Evolutionary conservation across 2,888 invertebrate species (phyloP), one percentile per base, ranked within the genome.

Genomic region (Zygothrica quintamaculata): DNA sequence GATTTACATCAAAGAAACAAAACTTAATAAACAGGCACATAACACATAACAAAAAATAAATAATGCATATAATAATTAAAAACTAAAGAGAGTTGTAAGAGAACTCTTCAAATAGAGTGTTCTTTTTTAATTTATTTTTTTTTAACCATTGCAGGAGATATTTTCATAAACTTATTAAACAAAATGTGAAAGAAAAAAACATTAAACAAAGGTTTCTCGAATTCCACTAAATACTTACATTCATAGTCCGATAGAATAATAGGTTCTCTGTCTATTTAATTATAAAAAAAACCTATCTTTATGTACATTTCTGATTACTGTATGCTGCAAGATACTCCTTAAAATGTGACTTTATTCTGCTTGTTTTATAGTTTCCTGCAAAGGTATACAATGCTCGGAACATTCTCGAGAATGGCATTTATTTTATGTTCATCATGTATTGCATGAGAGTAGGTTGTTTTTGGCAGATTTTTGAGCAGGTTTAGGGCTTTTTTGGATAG

Each of bases 1-100:
- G 82, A 82, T 85, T 82, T 82, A 85, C 82, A 80, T 81, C 64
- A 71, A 55, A 52, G 22, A 36, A 60, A 65, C 39, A 65, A 43
- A 22, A 53, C 52, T 13, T 9, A 51, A 47, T 47, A 55, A 46
- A 59, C 55, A 55, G 5, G 44, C 51, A 70, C 36, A 16, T 29
- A 16, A 60, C 11, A 40, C 44, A 44, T 16, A 50, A 29, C 52
- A 50, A 18, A 8, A 6, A 16, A 55, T 13, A 46, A 26, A 16
- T 58, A 8, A 47, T 13, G 53, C 15, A n/a, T n/a, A 44, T 46
- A 51, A 39, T 11, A 18, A 44, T 39, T 44, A 44, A 50, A 52
- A 29, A 29, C 31, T 43, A 59, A 36, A 42, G 37, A 46, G 34
- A 39, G 31, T 51, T 67, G 58, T 29, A 42, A 56, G 40, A 1